Evolutionary conservation across 2,113 vertebrate genomes (phyloP).

Genomic region (Hydrolagus affinis): DNA sequence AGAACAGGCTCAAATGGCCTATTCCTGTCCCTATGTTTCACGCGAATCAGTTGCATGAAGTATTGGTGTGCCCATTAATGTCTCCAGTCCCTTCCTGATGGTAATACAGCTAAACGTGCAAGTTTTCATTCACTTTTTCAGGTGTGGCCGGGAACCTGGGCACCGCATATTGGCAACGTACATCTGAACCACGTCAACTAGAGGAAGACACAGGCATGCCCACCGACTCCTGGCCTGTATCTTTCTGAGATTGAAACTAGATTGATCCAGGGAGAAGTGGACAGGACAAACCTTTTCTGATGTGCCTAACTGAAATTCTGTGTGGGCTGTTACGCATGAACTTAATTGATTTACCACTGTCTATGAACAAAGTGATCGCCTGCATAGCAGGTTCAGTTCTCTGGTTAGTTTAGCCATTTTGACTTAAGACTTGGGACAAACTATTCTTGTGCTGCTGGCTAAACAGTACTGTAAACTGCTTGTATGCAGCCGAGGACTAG

Average conservation of each 20-base stretch:
- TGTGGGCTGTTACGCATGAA: conserved; percentile 67
- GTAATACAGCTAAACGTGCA: conserved; percentile 29
- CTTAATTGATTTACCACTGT: conserved; percentile 58
- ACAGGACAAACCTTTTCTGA: conserved; percentile 58
- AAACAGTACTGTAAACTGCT: conserved; percentile 76
- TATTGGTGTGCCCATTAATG: too few relatives aligned
- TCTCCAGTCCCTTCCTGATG: too few relatives aligned
- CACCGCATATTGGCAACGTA: conserved; percentile 94
- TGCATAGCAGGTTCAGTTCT: conserved; percentile 80
- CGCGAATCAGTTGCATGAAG: too few relatives aligned
- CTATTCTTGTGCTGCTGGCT: conserved; percentile 76
- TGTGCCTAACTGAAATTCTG: conserved; percentile 83
- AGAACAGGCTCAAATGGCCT: too few relatives aligned
- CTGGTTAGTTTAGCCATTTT: conserved; percentile 87
- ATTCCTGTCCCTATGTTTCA: neutral
- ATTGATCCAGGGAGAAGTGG: conserved; percentile 57
- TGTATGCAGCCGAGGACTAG: conserved; percentile 81
- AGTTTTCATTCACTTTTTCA: conserved; percentile 65
- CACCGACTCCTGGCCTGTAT: conserved; percentile 51
- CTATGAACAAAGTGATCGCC: conserved; percentile 75
- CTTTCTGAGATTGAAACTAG: conserved; percentile 31
- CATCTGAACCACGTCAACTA: conserved; percentile 99
- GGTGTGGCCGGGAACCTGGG: conserved; percentile 98
- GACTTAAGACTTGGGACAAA: conserved; percentile 71
- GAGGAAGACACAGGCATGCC: conserved; percentile 55